Evolutionary conservation across 2,113 vertebrate species (phyloP).

Genomic region (Alaudala cheleensis): DNA sequence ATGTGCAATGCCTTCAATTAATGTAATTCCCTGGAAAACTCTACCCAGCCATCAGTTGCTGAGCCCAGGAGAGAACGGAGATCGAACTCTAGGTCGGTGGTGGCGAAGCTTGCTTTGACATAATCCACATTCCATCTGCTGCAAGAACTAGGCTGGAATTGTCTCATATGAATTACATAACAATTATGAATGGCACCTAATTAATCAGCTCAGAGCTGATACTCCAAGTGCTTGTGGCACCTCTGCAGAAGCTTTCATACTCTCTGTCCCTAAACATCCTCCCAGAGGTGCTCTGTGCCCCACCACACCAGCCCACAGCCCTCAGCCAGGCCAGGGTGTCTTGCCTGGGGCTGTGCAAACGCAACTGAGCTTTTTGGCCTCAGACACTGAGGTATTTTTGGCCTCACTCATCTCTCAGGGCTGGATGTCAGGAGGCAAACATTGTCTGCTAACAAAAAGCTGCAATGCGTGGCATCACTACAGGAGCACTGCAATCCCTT

Average conservation of each 20-base stretch:
- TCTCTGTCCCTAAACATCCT: neutral
- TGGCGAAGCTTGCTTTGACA: neutral
- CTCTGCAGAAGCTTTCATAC: neutral
- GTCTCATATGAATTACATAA: neutral
- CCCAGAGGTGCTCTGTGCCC: neutral
- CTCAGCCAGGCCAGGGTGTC: neutral
- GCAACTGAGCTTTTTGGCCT: neutral
- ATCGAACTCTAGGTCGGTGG: neutral
- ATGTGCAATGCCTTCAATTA: neutral
- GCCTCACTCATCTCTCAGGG: neutral
- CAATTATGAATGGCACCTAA: neutral
- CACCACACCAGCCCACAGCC: neutral
- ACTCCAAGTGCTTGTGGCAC: too few species aligned
- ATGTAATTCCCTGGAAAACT: neutral
- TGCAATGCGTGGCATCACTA: neutral
- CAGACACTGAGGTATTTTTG: neutral
- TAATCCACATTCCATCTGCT: neutral
- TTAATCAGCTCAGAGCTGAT: neutral
- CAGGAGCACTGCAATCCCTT: neutral
- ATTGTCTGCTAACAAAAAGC: neutral
- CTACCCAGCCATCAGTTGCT: neutral
- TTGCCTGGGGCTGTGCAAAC: neutral
- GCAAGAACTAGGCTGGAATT: neutral
- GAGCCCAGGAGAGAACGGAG: neutral
- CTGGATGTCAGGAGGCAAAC: neutral